phyloP scores from a whole-genome alignment of 2,797 vertebrate species.

The Myiothlypis coronata region DNA sequence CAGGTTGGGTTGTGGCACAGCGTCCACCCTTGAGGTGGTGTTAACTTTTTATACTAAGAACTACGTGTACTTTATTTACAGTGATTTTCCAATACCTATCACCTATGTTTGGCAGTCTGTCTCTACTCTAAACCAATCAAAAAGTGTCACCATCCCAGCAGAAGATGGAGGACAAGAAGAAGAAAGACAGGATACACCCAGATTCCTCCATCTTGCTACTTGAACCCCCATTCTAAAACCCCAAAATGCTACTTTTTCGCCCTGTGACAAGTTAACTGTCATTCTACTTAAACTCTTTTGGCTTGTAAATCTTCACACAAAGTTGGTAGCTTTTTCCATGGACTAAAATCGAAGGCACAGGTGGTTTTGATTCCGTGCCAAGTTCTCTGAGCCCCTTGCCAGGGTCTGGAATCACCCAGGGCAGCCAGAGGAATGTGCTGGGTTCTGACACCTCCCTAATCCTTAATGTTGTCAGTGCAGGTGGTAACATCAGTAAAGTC shows the following conservation, averaged over 20 bases:
- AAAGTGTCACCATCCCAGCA: no score
- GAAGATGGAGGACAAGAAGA: no score
- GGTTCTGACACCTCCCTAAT: not conserved
- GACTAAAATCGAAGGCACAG: not conserved
- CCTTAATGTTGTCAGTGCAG: not conserved
- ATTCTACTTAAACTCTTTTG: not conserved
- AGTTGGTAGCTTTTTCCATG: not conserved
- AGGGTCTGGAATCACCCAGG: not conserved
- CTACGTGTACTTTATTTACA: not conserved
- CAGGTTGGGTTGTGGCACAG: not conserved
- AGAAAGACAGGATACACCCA: no score
- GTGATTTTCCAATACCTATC: not conserved
- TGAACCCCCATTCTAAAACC: no score
- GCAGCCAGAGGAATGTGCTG: not conserved
- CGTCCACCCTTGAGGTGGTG: not conserved
- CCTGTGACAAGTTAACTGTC: no score
- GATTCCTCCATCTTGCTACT: no score
- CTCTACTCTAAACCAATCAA: no score
- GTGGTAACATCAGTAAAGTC: not conserved
- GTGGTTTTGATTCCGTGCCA: not conserved
- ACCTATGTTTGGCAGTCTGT: not conserved
- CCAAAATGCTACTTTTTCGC: no score
- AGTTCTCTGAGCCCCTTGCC: no score
- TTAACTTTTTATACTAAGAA: not conserved
- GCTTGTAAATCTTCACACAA: not conserved